phyloP scores from a whole-genome alignment of 2,888 invertebrate genomes.

The Troides oblongomaculatus region DNA sequence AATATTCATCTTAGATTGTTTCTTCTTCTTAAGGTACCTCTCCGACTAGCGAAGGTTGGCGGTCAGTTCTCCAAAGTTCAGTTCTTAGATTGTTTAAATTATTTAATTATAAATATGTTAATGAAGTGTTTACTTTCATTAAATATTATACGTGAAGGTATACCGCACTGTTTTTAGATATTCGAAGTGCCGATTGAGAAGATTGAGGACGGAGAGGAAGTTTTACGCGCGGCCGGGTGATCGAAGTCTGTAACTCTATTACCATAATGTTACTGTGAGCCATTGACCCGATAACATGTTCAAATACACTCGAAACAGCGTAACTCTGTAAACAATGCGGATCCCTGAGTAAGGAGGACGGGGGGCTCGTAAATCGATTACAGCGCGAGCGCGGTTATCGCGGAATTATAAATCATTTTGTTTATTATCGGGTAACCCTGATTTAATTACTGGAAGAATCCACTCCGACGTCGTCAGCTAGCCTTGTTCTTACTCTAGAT shows the following conservation, averaged over 20 bases:
- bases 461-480: slow-evolving; percentile 13
- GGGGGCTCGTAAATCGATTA: slow-evolving; percentile 18
- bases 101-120: background rate
- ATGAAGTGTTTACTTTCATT: background rate
- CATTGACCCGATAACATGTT: slow-evolving; percentile 9
- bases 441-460: slow-evolving; percentile 28
- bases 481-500: slow-evolving; percentile 14
- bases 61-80: too few species aligned
- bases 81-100: too few species aligned
- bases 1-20: too few species aligned
- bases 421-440: slow-evolving; percentile 23
- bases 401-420: slow-evolving; percentile 25
- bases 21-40: too few species aligned
- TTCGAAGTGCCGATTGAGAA: background rate
- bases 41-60: too few species aligned
- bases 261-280: background rate
- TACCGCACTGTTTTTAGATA: background rate
- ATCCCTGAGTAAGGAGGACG: slow-evolving; percentile 19
- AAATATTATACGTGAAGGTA: too few species aligned
- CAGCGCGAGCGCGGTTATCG: slow-evolving; percentile 18
- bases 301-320: slow-evolving; percentile 24
- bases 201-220: background rate
- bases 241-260: background rate
- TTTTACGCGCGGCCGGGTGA: background rate
- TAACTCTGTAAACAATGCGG: slow-evolving; percentile 12